Evolutionary conservation across 2,113 vertebrate species (phyloP).

Genomic region (Arvicanthis niloticus): DNA sequence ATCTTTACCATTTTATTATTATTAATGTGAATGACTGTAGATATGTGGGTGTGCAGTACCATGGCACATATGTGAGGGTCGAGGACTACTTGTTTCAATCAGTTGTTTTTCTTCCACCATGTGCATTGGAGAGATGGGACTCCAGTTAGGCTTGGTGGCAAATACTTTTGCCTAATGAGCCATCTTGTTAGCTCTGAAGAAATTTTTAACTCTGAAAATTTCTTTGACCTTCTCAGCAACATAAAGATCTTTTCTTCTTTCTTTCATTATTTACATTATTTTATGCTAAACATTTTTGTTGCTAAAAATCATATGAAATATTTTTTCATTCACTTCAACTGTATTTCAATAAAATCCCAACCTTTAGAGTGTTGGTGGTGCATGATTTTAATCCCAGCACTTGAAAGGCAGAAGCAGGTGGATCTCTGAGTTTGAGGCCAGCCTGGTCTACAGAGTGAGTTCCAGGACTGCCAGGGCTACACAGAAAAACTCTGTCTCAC

Average conservation of each 20-base stretch:
- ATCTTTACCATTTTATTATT: not conserved
- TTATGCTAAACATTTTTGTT: not conserved
- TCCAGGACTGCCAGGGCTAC: not conserved
- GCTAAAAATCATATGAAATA: slow-evolving; percentile 36
- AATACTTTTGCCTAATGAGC: not conserved
- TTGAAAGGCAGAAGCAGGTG: too few species aligned
- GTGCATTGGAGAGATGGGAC: not conserved
- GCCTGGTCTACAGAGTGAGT: not conserved
- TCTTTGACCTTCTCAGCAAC: slow-evolving; percentile 10
- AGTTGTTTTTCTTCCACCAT: not conserved
- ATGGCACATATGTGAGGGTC: not conserved
- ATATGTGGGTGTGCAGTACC: not conserved
- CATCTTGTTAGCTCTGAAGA: not conserved
- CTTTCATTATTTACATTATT: slow-evolving; percentile 15
- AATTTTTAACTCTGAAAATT: slow-evolving; percentile 27
- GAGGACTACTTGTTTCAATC: not conserved
- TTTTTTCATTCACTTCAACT: slow-evolving; percentile 29
- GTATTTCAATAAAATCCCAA: slow-evolving; percentile 51
- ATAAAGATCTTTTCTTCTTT: not conserved
- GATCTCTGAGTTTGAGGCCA: not conserved
- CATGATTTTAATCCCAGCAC: too few species aligned
- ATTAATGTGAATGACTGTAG: not conserved
- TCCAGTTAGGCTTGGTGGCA: not conserved
- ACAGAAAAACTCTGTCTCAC: not conserved
- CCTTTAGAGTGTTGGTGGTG: not conserved